A percentile compares a stretch with the other conserved stretches of the same genome.
Conservation (phyloP, 2,113 vertebrate species). For the Sebastes fasciatus region DNA sequence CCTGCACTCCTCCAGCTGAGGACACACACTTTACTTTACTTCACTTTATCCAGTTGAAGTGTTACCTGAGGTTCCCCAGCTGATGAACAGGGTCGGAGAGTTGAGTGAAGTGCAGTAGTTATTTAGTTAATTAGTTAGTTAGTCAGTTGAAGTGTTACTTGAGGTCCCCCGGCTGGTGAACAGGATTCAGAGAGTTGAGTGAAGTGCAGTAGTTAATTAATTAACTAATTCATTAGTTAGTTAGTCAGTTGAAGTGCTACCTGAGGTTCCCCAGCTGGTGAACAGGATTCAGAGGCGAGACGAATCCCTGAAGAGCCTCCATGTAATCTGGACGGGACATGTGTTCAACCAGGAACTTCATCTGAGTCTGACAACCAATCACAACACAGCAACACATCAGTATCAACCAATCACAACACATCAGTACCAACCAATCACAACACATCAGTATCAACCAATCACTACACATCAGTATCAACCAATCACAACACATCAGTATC, state of each 20-base stretch:
- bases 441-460: conserved; percentile 13
- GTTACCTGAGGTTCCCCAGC: no score
- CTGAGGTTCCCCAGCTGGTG: conserved; percentile 58
- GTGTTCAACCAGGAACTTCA: conserved; percentile 89
- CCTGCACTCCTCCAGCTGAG: no score
- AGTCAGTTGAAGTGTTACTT: not conserved
- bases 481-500: conserved; percentile 48
- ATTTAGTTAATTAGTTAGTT: not conserved
- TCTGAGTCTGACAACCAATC: conserved; percentile 83
- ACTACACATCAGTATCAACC: conserved; percentile 14
- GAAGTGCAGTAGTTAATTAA: no score
- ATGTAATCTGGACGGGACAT: conserved; percentile 88
- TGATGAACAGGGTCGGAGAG: no score
- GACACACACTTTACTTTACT: no score
- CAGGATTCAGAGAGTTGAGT: not conserved
- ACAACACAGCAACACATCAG: conserved; percentile 29
- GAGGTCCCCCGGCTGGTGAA: no score
- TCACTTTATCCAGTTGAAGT: no score
- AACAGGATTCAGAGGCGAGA: conserved; percentile 86
- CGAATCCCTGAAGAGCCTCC: conserved; percentile 86
- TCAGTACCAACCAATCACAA: not conserved
- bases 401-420: conserved; percentile 62
- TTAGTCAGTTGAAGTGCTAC: not conserved
- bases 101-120: no score
- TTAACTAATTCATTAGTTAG: not conserved